Percentiles rank a stretch among this genome's conserved stretches.
Conservation (phyloP, 2,888 invertebrate species). For the Meloe dianella region DNA sequence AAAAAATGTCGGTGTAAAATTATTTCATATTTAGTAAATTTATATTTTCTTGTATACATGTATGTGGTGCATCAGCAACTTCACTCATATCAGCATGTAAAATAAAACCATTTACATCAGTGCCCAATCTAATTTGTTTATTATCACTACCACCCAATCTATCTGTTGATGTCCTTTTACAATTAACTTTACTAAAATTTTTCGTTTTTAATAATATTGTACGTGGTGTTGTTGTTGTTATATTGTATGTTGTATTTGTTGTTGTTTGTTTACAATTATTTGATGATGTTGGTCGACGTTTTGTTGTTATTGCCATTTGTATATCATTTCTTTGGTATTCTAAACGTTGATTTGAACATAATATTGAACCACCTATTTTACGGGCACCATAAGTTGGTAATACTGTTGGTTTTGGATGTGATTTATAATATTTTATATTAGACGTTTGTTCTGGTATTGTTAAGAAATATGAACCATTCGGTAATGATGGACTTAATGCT, state of each 20-base stretch:
- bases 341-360: conserved; percentile 59
- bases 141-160: conserved; percentile 48
- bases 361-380: conserved; percentile 65
- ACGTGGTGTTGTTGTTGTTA: conserved; percentile 41
- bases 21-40: conserved; percentile 52
- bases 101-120: conserved; percentile 52
- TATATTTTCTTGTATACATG: conserved; percentile 49
- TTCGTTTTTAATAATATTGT: conserved; percentile 51
- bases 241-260: conserved; percentile 38
- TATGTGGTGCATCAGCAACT: conserved; percentile 47
- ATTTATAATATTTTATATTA: conserved; percentile 58
- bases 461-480: conserved; percentile 48
- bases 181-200: conserved; percentile 45
- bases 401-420: conserved; percentile 67
- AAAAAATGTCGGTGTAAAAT: conserved; percentile 16
- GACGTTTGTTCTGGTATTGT: conserved; percentile 48
- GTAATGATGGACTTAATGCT: conserved; percentile 42
- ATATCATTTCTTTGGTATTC: conserved; percentile 55
- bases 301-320: conserved; percentile 49
- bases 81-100: conserved; percentile 53
- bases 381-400: conserved; percentile 65
- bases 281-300: conserved; percentile 32
- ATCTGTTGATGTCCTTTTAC: conserved; percentile 49
- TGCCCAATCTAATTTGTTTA: conserved; percentile 49
- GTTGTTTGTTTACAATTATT: conserved; percentile 23